phyloP scores from a whole-genome alignment of 2,113 vertebrate species.

The Toxotes chatareus region DNA sequence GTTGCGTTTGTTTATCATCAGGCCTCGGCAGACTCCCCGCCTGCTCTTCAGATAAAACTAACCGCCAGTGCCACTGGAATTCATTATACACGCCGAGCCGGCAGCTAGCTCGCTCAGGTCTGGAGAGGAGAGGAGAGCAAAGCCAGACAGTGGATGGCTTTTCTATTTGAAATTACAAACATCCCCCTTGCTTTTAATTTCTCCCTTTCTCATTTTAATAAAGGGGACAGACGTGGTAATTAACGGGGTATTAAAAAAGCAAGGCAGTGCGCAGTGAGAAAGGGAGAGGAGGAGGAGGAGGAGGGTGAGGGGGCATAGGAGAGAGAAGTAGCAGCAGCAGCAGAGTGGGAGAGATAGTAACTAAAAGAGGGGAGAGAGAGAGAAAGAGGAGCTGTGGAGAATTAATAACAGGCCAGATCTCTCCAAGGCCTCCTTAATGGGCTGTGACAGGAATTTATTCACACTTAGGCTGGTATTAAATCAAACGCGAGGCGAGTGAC shows the following conservation, averaged over 20 bases:
- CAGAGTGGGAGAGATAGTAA: slow-evolving; percentile 66
- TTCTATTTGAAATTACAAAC: slow-evolving; percentile 81
- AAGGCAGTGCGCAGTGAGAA: slow-evolving; percentile 54
- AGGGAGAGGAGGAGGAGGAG: slow-evolving; percentile 11
- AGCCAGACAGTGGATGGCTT: slow-evolving; percentile 52
- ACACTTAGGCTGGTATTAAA: slow-evolving; percentile 87
- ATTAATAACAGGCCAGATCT: slow-evolving; percentile 87
- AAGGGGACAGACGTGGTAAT: slow-evolving; percentile 84
- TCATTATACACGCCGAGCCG: slow-evolving; percentile 65
- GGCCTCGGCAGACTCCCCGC: slow-evolving; percentile 49
- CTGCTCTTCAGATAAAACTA: slow-evolving; percentile 77
- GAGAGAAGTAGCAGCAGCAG: slow-evolving; percentile 34
- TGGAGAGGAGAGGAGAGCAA: slow-evolving; percentile 56
- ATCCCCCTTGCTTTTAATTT: slow-evolving; percentile 79
- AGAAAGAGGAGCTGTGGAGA: slow-evolving; percentile 80
- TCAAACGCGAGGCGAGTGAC: slow-evolving; percentile 80
- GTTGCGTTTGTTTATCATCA: slow-evolving; percentile 76
- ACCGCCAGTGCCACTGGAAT: slow-evolving; percentile 65
- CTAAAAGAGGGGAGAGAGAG: slow-evolving; percentile 58
- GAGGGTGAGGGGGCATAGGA: slow-evolving; percentile 29
- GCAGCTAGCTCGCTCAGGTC: slow-evolving; percentile 53
- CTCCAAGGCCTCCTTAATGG: slow-evolving; percentile 88
- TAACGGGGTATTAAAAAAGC: slow-evolving; percentile 84
- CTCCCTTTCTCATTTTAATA: slow-evolving; percentile 84
- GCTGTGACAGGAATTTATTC: slow-evolving; percentile 89